Percentiles rank a stretch among this genome's conserved stretches.
phyloP scores from a whole-genome alignment of 2,888 invertebrate genomes.

The Erebia epiphron region DNA sequence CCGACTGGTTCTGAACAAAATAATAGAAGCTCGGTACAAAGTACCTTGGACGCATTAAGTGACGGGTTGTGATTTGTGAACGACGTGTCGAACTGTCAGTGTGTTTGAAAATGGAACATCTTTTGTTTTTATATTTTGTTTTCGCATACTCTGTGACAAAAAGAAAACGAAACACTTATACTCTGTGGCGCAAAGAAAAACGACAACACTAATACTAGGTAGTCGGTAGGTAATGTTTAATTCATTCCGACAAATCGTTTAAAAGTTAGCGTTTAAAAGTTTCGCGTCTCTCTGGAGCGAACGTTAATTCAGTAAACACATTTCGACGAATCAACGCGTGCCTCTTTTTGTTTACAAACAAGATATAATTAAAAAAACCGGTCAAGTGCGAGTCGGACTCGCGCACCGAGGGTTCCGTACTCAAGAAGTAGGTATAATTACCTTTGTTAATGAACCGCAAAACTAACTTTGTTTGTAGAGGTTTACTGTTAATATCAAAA shows the following conservation, averaged over 20 bases:
- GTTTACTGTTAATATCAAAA: no score
- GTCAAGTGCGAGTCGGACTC: no score
- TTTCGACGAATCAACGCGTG: conserved; percentile 40
- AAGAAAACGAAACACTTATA: not conserved
- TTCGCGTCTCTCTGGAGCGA: conserved; percentile 40
- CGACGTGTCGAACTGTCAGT: conserved; percentile 58
- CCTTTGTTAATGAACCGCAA: no score
- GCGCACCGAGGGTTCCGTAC: no score
- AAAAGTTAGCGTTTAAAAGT: conserved; percentile 41
- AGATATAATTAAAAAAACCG: not conserved
- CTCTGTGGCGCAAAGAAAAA: no score
- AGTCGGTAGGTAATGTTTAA: conserved; percentile 28
- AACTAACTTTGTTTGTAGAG: no score
- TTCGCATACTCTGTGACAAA: conserved; percentile 6
- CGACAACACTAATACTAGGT: no score
- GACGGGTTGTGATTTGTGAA: conserved; percentile 68
- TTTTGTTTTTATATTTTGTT: conserved; percentile 18
- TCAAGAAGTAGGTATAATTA: no score
- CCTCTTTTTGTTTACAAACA: conserved; percentile 46
- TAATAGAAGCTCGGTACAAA: conserved; percentile 60
- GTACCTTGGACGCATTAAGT: conserved; percentile 59
- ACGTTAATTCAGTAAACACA: conserved; percentile 52
- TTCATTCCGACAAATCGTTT: conserved; percentile 21
- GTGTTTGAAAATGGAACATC: conserved; percentile 39
- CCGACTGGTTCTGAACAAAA: conserved; percentile 50